Evolutionary conservation across 1,140 invertebrate genomes (phyloP).

Genomic region (Coptotermes formosanus): DNA sequence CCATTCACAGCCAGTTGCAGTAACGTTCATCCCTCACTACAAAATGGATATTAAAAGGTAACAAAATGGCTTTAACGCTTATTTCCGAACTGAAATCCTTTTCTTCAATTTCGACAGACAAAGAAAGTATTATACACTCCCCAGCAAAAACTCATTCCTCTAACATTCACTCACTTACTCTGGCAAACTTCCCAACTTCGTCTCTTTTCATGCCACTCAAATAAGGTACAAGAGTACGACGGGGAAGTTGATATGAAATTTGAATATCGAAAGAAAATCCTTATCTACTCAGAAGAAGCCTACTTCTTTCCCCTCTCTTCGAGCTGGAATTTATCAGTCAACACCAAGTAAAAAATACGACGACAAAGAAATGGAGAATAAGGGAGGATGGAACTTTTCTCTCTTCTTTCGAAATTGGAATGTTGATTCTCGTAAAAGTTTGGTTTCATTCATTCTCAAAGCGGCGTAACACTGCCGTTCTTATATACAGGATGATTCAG

Average conservation of each 20-base stretch:
- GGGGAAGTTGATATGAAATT: constrained; percentile 16
- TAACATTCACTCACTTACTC: background rate
- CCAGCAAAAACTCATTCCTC: background rate
- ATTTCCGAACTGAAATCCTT: constrained; percentile 9
- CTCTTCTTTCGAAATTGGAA: background rate
- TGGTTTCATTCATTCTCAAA: constrained; percentile 5
- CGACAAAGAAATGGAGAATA: constrained; percentile 1
- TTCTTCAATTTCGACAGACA: constrained; percentile 19
- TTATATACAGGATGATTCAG: background rate
- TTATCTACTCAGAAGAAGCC: background rate
- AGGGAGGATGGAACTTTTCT: background rate
- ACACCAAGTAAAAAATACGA: constrained; percentile 13
- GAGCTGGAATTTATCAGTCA: constrained; percentile 13
- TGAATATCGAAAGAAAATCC: constrained; percentile 19
- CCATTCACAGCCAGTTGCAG: background rate
- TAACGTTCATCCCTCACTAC: background rate
- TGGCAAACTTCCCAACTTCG: background rate
- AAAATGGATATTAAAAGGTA: constrained; percentile 2
- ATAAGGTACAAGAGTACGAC: background rate
- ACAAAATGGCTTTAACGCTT: background rate
- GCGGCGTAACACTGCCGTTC: background rate
- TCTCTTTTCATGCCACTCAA: constrained; percentile 9
- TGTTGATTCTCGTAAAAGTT: constrained; percentile 8
- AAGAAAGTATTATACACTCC: constrained; percentile 17
- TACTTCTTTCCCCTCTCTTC: background rate